These are phyloP conservation scores for Balanococcus diminutus DNA, from an alignment of 2,888 invertebrate species.

Conservation along the genomic window DNA sequence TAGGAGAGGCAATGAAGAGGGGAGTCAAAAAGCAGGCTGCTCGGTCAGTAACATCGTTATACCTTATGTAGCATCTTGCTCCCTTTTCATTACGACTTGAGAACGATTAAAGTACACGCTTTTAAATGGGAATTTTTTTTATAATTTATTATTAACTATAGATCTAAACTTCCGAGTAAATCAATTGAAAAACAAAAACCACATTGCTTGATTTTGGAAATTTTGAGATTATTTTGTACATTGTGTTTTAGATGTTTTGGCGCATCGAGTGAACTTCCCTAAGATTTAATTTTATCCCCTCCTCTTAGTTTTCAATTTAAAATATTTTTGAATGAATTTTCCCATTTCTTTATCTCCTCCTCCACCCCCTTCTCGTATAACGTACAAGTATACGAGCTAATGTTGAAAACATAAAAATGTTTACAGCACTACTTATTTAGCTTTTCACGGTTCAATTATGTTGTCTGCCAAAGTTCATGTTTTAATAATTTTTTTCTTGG, in stretches of 20 bases:
- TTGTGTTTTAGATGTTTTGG: no score
- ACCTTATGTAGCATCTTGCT: not conserved
- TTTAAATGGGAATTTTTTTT: no score
- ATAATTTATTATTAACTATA: no score
- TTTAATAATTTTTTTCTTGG: not conserved
- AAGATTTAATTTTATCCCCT: no score
- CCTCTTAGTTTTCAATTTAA: no score
- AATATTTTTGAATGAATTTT: not conserved
- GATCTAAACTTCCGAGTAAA: no score
- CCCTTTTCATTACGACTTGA: not conserved
- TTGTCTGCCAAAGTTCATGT: not conserved
- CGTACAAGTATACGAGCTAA: not conserved
- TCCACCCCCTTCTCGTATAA: not conserved
- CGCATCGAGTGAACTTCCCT: no score
- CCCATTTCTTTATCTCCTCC: not conserved
- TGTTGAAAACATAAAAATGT: not conserved
- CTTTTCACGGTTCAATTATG: not conserved
- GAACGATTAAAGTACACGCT: no score
- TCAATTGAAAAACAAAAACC: no score
- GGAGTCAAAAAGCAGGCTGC: not conserved
- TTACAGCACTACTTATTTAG: not conserved
- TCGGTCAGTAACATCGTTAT: not conserved
- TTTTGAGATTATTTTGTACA: no score
- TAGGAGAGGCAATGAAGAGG: not conserved
- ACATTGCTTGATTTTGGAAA: no score